Base-by-base conservation (phyloP, 1,140 invertebrate genomes). In the Coenobita brevimanus region DNA sequence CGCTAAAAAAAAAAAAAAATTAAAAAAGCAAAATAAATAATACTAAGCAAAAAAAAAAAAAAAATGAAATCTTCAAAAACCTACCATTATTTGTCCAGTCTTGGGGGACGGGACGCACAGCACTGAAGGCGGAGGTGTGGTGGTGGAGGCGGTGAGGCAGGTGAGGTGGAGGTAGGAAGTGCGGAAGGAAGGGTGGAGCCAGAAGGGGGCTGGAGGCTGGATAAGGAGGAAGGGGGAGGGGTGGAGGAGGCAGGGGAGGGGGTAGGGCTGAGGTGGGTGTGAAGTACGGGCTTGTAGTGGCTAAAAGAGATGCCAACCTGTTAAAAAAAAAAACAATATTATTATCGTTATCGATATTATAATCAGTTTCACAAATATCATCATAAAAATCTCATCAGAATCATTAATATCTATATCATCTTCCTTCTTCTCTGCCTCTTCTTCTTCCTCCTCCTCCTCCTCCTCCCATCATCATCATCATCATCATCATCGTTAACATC, bases 81-180 rank as follows among this genome's bases (percentile, higher is more conserved):
- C n/a, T 46, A 86, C 83, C 50, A 24, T 73, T 36, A 13, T 36
- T 67, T 15, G 30, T 46, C 1, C 43, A 79, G 6, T 67, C 36
- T 1, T 86, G 83, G n/a, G 69, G 73, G 54, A 8, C 54, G 21
- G 83, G 83, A 50, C 62, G 24, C 2, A 87, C 75, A 38, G 85
- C 43, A 33, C 76, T 87, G 78, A 87, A 87, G 76, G 85, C 76
- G 15, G 85, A 80, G 21, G 71, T 75, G 36, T 54, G 46, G 24
- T 57, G 82, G 0, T 57, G 43, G 27, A 85, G 2, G 4, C 36
- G 46, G n/a, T 30, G 33, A 3, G 78, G 75, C 1, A 60, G 54
- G 60, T 50, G 60, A 43, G 41, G 76, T 15, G 62, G 64, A 13
- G 76, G 76, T 8, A 71, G 27, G 4, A 69, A 41, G 1, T 33